Percentiles rank a stretch among this genome's conserved stretches.
Evolutionary conservation across 2,113 vertebrate species (phyloP).

Genomic region (Podarcis muralis): DNA sequence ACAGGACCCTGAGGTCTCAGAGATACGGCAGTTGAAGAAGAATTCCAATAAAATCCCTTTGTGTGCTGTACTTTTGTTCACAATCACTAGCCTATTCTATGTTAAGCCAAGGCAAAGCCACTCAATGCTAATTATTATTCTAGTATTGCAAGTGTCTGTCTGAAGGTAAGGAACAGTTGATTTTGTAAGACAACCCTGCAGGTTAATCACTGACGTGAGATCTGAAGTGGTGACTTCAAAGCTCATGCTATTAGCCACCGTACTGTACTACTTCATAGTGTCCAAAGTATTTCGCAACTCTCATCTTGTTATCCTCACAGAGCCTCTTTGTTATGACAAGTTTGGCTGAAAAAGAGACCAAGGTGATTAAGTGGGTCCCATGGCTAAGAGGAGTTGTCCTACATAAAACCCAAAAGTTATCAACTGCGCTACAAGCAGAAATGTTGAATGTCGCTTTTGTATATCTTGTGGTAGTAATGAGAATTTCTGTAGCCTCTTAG

Average conservation of each 20-base stretch:
- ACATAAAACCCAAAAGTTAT: neutral
- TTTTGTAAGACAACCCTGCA: neutral
- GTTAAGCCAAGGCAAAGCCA: neutral
- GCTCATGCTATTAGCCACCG: neutral
- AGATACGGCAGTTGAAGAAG: neutral
- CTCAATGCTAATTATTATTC: neutral
- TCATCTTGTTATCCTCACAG: neutral
- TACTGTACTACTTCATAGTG: too few relatives aligned
- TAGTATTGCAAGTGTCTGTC: neutral
- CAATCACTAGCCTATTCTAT: neutral
- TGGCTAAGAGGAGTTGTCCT: neutral
- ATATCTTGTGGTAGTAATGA: neutral
- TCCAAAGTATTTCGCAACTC: neutral
- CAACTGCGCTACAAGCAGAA: neutral
- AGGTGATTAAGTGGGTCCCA: neutral
- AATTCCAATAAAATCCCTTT: neutral
- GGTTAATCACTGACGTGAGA: neutral
- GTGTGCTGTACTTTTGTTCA: neutral
- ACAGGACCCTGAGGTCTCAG: neutral
- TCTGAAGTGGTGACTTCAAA: neutral
- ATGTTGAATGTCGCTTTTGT: neutral
- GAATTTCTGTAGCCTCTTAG: neutral
- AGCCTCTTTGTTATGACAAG: neutral
- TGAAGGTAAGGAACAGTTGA: neutral
- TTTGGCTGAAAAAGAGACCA: neutral